phyloP scores from a whole-genome alignment of 2,797 vertebrate species.

The Myripristis jacobus region DNA sequence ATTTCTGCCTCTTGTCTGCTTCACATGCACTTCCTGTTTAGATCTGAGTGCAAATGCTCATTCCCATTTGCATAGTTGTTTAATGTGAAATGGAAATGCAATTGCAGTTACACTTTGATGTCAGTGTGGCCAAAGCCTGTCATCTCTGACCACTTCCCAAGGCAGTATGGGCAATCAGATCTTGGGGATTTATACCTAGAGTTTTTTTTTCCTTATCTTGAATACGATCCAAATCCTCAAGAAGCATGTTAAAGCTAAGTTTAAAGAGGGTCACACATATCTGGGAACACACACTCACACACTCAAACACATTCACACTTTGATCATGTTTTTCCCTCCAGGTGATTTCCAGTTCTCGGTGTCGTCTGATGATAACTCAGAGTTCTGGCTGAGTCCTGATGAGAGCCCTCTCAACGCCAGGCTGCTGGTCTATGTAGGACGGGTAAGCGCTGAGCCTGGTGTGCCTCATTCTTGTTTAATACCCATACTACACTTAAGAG shows the following conservation, averaged over 20 bases:
- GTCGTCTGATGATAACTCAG: constrained; percentile 97
- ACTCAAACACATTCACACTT: constrained; percentile 27
- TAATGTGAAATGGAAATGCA: constrained; percentile 12
- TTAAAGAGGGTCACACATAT: constrained; percentile 21
- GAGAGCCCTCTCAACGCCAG: constrained; percentile 91
- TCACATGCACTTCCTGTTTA: too few relatives aligned
- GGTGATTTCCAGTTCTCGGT: constrained; percentile 98
- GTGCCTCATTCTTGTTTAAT: constrained; percentile 17
- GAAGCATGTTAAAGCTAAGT: neutral
- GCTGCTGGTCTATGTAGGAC: constrained; percentile 92
- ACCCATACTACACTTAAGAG: constrained; percentile 17
- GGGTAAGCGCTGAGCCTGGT: constrained; percentile 79
- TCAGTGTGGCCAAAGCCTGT: neutral
- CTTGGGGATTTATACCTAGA: too few relatives aligned
- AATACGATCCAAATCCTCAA: neutral
- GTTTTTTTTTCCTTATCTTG: constrained; percentile 15
- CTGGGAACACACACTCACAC: constrained; percentile 12
- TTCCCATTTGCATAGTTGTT: constrained; percentile 5
- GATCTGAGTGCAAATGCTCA: neutral
- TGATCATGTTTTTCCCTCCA: constrained; percentile 68
- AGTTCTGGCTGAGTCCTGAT: constrained; percentile 95
- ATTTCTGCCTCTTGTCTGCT: too few relatives aligned
- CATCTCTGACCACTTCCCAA: constrained; percentile 5
- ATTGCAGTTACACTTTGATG: neutral
- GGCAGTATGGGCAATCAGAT: neutral